Percentiles rank a stretch among this genome's conserved stretches.
Conservation (phyloP, 2,113 vertebrate genomes). For the Cebidichthys violaceus region DNA sequence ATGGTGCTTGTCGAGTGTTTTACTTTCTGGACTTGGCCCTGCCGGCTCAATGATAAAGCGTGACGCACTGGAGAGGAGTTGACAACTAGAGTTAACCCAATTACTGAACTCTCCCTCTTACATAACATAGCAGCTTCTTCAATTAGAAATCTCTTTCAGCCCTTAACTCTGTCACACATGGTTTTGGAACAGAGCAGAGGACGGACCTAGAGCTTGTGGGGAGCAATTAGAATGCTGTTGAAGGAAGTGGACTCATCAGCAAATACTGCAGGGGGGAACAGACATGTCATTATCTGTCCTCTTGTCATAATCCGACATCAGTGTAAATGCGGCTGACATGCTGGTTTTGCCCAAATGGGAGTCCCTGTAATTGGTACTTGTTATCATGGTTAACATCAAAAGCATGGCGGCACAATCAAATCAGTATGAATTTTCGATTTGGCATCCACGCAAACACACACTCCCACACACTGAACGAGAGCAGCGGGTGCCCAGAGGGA, state of each 20-base stretch:
- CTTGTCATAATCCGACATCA: slow-evolving; percentile 26
- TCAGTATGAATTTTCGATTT: slow-evolving; percentile 22
- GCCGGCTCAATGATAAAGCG: slow-evolving; percentile 24
- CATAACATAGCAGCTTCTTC: slow-evolving; percentile 48
- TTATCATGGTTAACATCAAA: slow-evolving; percentile 52
- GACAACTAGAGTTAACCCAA: slow-evolving; percentile 45
- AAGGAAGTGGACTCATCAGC: slow-evolving; percentile 12
- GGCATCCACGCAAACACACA: slow-evolving; percentile 15
- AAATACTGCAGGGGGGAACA: slow-evolving; percentile 9
- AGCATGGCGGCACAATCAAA: slow-evolving; percentile 9
- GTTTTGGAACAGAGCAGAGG: slow-evolving; percentile 15
- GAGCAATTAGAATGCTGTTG: slow-evolving; percentile 27
- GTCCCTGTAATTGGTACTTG: slow-evolving; percentile 46
- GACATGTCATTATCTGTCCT: slow-evolving; percentile 18
- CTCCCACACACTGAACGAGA: slow-evolving; percentile 5
- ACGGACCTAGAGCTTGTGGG: not conserved
- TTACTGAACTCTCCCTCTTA: slow-evolving; percentile 46
- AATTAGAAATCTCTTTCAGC: slow-evolving; percentile 34
- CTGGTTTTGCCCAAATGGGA: slow-evolving; percentile 23
- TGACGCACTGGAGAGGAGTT: slow-evolving; percentile 34
- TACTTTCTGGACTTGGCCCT: slow-evolving; percentile 33
- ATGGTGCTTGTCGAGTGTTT: slow-evolving; percentile 61
- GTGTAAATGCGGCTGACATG: slow-evolving; percentile 24
- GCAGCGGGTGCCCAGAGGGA: slow-evolving; percentile 5
- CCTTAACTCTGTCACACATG: slow-evolving; percentile 27